phyloP scores from a whole-genome alignment of 2,113 vertebrate genomes.

The Phyllostomus hastatus region DNA sequence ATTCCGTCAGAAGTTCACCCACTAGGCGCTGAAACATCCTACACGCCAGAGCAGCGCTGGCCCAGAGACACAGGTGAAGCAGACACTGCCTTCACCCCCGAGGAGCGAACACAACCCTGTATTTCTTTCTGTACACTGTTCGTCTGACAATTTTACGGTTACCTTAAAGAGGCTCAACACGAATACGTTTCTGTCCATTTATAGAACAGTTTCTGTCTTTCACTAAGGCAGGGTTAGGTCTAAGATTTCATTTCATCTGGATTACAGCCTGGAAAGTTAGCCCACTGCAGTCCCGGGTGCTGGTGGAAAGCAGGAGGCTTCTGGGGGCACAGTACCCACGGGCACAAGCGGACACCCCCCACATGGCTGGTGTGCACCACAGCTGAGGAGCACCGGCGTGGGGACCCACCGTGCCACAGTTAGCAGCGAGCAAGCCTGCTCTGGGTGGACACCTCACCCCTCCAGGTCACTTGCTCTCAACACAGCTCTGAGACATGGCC shows the following conservation, averaged over 20 bases:
- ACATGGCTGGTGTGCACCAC: not conserved
- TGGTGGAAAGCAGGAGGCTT: not conserved
- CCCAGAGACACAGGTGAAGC: not conserved
- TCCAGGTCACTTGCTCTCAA: not conserved
- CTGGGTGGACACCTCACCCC: not conserved
- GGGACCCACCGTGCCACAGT: not conserved
- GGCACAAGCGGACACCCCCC: not conserved
- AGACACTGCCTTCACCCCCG: not conserved
- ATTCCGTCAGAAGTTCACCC: not conserved
- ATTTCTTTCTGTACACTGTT: not conserved
- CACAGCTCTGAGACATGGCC: not conserved
- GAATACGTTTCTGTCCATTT: not conserved
- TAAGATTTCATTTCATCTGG: not conserved
- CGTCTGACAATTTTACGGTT: not conserved
- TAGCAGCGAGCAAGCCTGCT: not conserved
- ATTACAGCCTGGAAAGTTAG: not conserved
- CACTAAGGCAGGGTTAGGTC: not conserved
- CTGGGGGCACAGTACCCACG: accelerated
- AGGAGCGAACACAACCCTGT: not conserved
- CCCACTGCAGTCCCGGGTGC: not conserved
- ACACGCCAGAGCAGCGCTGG: not conserved
- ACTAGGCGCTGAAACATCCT: not conserved
- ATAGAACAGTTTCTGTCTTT: not conserved
- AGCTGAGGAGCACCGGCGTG: not conserved
- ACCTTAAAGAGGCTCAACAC: not conserved